Base-by-base conservation (phyloP, 1,140 invertebrate genomes). In the Magallana gigas region DNA sequence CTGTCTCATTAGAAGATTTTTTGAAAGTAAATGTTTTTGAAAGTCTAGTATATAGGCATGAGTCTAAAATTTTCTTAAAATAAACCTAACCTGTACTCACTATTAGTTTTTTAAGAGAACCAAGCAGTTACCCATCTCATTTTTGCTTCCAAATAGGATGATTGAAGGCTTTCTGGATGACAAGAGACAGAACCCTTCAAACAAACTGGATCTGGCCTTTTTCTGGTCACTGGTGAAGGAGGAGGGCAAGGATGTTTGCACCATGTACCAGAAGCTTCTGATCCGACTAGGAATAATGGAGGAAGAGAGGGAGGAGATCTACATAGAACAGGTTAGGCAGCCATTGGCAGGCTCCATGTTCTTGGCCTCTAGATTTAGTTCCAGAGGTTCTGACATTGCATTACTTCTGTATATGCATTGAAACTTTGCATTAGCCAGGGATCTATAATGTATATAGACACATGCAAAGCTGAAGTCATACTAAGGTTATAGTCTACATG, bases 141-240 rank as follows among this genome's bases (percentile, higher is more conserved):
- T 76, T 57, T 88, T 85, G 62, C 57, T 71, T 82, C 71, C 36
- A 86, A 85, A 12, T 88, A 94, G 93, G 4, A 89, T 91, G 82
- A 88, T 93, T 68, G 88, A 92, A 62, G 88, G 85, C 29, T 87
- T 93, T 60, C 85, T 90, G 84, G 91, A 91, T 87, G 90, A 90
- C 48, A 81, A 80, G 8, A 88, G 86, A 9, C 60, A 84, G 8
- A 88, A 91, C 76, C 90, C 92, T 7, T 88, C 90, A 60, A 91
- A 91, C 85, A 76, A 88, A 57, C 90, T 90, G 23, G 93, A 94
- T 83, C 90, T 94, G 18, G 85, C 88, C 7, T 76, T 88, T 14
- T 94, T 92, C 88, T 94, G 93, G 93, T 87, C 88, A 58, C 86
- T 91, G n/a, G 88, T 94, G 59, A 76, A 91, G 57, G 85, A 85